Evolutionary conservation across 2,797 vertebrate genomes (phyloP).

Genomic region (Sebastes hubbsi): DNA sequence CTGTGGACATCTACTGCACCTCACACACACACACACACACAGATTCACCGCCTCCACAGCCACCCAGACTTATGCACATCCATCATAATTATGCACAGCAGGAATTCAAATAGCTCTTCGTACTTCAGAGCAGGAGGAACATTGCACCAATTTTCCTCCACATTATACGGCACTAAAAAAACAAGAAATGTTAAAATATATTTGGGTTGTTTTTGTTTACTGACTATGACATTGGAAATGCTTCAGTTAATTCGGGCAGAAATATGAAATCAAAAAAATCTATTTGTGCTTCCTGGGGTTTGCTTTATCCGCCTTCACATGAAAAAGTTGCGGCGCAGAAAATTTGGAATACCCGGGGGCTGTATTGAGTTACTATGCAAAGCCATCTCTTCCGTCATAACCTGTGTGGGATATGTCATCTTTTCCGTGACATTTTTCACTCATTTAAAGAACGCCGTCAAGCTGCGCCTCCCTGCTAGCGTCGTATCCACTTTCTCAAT

Average conservation of each 20-base stretch:
- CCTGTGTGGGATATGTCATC: conserved; percentile 33
- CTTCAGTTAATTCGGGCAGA: conserved; percentile 30
- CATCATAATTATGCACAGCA: conserved; percentile 77
- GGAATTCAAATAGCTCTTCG: conserved; percentile 68
- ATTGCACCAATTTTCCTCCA: conserved; percentile 50
- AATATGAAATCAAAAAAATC: conserved; percentile 5
- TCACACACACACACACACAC: conserved; percentile 6
- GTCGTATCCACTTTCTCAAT: conserved; percentile 41
- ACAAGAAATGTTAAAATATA: conserved; percentile 44
- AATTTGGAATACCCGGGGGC: conserved; percentile 9
- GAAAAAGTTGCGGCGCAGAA: conserved; percentile 12
- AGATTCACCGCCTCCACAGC: conserved; percentile 56
- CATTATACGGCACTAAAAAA: conserved; percentile 52
- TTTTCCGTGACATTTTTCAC: conserved; percentile 58
- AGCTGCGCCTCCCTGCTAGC: conserved; percentile 27
- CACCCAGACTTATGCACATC: conserved; percentile 68
- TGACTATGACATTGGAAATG: conserved; percentile 33
- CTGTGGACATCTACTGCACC: conserved; percentile 39
- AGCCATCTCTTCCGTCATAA: conserved; percentile 23
- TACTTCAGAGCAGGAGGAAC: conserved; percentile 58
- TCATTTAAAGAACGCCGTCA: conserved; percentile 30
- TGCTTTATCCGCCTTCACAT: conserved; percentile 9
- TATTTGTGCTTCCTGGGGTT: conserved; percentile 28
- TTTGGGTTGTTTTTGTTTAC: conserved; percentile 51
- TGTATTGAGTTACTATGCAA: conserved; percentile 29